Base-by-base conservation (phyloP, 2,113 vertebrate species). In the Dasyornis broadbenti region DNA sequence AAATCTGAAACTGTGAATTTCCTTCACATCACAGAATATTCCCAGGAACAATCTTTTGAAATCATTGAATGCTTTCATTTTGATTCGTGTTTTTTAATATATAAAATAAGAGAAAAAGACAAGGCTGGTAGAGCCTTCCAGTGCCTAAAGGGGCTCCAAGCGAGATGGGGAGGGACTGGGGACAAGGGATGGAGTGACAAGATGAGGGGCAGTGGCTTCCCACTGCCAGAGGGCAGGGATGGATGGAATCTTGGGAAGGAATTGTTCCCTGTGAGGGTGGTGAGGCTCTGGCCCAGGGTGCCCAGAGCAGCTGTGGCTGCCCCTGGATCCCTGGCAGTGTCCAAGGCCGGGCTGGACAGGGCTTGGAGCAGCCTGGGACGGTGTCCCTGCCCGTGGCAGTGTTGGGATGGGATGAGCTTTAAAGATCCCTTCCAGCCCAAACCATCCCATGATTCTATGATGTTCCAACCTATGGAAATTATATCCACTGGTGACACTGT, bases 401-500 rank as follows among this genome's bases (percentile, higher is more conserved):
- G 16, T 7, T n/a, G 24, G 45, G 2, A 53, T 1, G 1, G 0
- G 49, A 49, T 23, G 8, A 2, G 0, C 7, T 49, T 42, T 42
- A 61, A 69, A 3, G 17, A 61, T 18, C 20, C 47, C 15, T 61
- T 47, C 7, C 31, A 35, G 35, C 14, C 8, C 40, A 90, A 69
- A 33, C 31, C 18, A 54, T 42, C 23, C 47, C 33, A 15, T 7
- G 15, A 28, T 24, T 33, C 30, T 56, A 1, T 10, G 31, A 11
- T 23, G 33, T 28, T 50, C 39, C 42, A 72, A 9, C 23, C 37
- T 23, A 4, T 13, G 28, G 28, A 56, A 63, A 69, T 4, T 1
- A 17, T 3, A 65, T 24, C 56, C 14, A 27, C 11, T 9, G 39
- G 35, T 6, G 19, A 50, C 0, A 2, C 26, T 13, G 17, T 42